Conservation (phyloP, 2,113 vertebrate species). For the Tiliqua scincoides region DNA sequence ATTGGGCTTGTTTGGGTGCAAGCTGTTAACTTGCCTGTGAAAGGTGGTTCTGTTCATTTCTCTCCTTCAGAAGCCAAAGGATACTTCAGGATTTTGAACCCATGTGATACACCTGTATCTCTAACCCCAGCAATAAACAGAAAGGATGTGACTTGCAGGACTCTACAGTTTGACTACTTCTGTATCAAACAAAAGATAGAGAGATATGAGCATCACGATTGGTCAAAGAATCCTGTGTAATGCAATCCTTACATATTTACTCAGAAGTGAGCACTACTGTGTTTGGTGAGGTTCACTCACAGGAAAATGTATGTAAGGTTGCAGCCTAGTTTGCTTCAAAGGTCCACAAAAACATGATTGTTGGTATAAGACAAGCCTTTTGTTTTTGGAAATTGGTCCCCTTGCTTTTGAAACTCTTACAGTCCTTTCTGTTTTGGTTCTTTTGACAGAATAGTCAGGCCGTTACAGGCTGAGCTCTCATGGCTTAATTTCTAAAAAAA, state of each 20-base stretch:
- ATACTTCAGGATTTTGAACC: not conserved
- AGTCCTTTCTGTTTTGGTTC: not conserved
- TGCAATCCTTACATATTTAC: too few relatives aligned
- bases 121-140: not conserved
- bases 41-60: not conserved
- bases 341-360: not conserved
- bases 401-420: not conserved
- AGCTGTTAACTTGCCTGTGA: constrained; percentile 7
- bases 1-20: constrained; percentile 9
- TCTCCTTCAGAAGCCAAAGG: not conserved
- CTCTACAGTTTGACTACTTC: not conserved
- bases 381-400: not conserved
- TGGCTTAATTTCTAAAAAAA: too few relatives aligned
- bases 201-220: not conserved
- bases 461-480: too few relatives aligned
- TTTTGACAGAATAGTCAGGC: too few relatives aligned
- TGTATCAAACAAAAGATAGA: not conserved
- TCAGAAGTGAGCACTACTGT: too few relatives aligned
- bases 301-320: too few relatives aligned
- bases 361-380: too few relatives aligned
- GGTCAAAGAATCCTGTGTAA: too few relatives aligned
- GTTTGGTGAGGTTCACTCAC: too few relatives aligned
- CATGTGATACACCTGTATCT: not conserved
- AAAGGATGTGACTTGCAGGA: not conserved
- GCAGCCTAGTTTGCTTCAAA: not conserved